Evolutionary conservation across 2,797 vertebrate genomes (phyloP).

Genomic region (Ispidina picta): DNA sequence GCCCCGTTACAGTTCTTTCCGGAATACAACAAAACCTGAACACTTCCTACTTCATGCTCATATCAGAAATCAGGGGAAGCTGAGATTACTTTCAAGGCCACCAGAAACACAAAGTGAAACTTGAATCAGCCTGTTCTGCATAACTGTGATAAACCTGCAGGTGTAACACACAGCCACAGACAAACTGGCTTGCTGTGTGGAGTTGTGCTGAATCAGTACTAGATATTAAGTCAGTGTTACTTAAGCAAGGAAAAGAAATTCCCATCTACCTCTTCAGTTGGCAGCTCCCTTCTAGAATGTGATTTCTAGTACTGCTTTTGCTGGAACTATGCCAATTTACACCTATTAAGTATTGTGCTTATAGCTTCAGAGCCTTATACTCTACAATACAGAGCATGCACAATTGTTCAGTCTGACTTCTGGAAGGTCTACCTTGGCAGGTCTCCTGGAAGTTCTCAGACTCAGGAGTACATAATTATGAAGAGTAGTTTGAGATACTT

Average conservation of each 20-base stretch:
- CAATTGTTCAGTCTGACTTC: background rate
- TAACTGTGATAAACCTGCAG: background rate
- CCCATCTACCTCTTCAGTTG: background rate
- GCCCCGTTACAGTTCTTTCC: background rate
- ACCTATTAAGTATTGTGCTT: background rate
- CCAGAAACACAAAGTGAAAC: background rate
- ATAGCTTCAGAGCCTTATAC: background rate
- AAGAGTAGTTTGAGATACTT: background rate
- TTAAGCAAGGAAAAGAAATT: background rate
- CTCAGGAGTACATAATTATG: background rate
- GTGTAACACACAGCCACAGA: background rate
- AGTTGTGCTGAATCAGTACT: background rate
- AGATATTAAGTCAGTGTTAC: background rate
- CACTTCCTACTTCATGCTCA: background rate
- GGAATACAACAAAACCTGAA: background rate
- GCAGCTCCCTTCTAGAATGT: background rate
- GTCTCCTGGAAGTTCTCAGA: background rate
- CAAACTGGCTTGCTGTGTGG: background rate
- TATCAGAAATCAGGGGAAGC: background rate
- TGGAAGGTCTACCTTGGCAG: background rate
- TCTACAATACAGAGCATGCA: background rate
- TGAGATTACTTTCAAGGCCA: background rate
- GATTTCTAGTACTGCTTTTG: background rate
- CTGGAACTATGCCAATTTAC: background rate
- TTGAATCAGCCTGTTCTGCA: background rate